Percentiles rank a stretch among this genome's conserved stretches.
These are phyloP conservation scores for Cenopis cana DNA, from an alignment of 2,888 invertebrate genomes.

Conservation along the genomic window DNA sequence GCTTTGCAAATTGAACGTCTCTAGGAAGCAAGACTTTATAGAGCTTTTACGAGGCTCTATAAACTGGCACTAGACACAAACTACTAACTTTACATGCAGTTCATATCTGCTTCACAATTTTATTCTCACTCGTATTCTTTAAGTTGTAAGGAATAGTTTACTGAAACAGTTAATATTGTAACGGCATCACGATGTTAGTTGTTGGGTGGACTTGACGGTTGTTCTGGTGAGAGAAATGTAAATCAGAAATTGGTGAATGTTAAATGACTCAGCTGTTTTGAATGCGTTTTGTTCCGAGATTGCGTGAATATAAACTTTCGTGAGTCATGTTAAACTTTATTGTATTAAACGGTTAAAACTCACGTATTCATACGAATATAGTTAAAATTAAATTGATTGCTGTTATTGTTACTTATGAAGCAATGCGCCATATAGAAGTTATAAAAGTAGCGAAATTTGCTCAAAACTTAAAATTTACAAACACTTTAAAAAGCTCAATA, in stretches of 20 bases:
- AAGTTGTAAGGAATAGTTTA: background rate
- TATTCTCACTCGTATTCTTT: background rate
- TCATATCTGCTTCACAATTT: background rate
- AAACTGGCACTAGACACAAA: constrained; percentile 52
- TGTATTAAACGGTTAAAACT: no score
- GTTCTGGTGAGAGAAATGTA: constrained; percentile 24
- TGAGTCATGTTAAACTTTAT: no score
- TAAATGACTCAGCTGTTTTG: constrained; percentile 17
- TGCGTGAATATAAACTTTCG: no score
- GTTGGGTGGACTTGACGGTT: constrained; percentile 20
- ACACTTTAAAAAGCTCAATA: no score
- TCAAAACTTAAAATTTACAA: no score
- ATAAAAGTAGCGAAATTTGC: no score
- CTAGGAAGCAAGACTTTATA: constrained; percentile 65
- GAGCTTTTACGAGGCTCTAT: constrained; percentile 62
- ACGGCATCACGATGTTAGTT: background rate
- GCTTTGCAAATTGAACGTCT: constrained; percentile 69
- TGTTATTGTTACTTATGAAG: no score
- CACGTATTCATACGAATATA: no score
- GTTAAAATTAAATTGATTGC: no score
- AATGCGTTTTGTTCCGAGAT: constrained; percentile 9
- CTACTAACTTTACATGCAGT: background rate
- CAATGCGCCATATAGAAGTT: no score
- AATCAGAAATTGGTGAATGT: constrained; percentile 25
- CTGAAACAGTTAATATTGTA: background rate